Evolutionary conservation across 2,888 invertebrate genomes (phyloP), one percentile per base, ranked within the genome.

Genomic region (Dasysyrphus albostriatus): DNA sequence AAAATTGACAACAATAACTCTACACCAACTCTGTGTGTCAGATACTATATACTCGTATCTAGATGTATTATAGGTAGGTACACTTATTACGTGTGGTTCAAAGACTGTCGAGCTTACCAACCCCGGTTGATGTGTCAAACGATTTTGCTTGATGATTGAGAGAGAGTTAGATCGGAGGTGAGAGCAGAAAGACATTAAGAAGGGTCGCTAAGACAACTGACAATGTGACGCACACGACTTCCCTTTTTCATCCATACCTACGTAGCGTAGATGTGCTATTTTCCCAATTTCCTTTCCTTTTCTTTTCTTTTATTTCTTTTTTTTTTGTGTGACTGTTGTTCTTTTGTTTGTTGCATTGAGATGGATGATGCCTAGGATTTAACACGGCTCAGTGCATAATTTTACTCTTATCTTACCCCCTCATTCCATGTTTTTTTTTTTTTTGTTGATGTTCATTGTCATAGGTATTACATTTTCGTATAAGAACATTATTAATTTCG

Each of bases 401-500:
- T 82, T 77, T 77, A 51, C 82, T 77, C 49, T 59, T 39, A 47
- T 44, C 77, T 67, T 56, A 19, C 42, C 29, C 37, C 59, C 34
- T 47, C 16, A 34, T 47, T 51, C 12, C 29, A 14, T n/a, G 10
- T 69, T 29, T 47, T 44, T 47, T 47, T 24, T 29, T 37, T 19
- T 19, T 56, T 54, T 10, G 24, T 14, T 19, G 56, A 44, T 10
- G 37, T 44, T 37, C 37, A 73, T 85, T 81, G 77, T 85, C 42
- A 76, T 8, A 49, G 8, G 42, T n/a, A 44, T 72, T 61, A 63
- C 49, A 47, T 69, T 70, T 61, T 39, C 8, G 3, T 32, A 24
- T 24, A 47, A 44, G 47, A 79, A 87, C 79, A 78, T 83, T 87
- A 78, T 83, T 87, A 83, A 83, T 87, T 87, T 87, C 69, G 70